Evolutionary conservation across 2,797 vertebrate species (phyloP), one percentile per base, ranked within the genome.

Genomic region (Falco naumanni): DNA sequence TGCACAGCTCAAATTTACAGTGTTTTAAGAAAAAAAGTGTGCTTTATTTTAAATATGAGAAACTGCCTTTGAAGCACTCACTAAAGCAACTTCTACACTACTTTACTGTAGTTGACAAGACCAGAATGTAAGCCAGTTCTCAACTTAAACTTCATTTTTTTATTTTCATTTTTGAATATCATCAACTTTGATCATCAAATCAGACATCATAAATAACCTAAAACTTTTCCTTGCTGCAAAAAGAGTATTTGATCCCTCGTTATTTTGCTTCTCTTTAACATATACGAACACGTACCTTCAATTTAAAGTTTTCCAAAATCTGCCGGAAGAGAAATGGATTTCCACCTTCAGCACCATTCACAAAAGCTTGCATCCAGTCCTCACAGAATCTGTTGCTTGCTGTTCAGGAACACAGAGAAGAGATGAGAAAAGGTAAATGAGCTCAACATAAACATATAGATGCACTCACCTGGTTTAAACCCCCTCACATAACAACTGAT

Each of bases 221-320:
- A 39, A 66, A 31, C 13, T 54, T 71, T 22, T 25, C 28, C n/a
- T 74, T 43, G 24, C 43, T 61, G 53, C 22, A 90, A 70, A 92
- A 60, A 15, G 11, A 66, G 18, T 47, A 66, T 65, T 65, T 87
- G 16, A 43, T 84, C 31, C n/a, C 25, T 45, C 43, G 16, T 45
- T 45, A 45, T 45, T 45, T 45, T 45, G 16, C 18, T 45, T 45
- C 45, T 45, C 25, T 57, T 63, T 74, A 87, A 51, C 19, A 39
- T 20, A 60, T 9, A 78, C 3, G 20, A 83, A 71, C 33, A 87
- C 11, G 77, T 97, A 99, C 99, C 99, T 99, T 99, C 25, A 99
- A 98, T 97, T 99, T 99, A 97, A 99, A 99, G 98, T 99, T 99
- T 97, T 99, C 99, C 97, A 99, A 98, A 93, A 99, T 99, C 98